A percentile compares a stretch with the other conserved stretches of the same genome.
These are phyloP conservation scores for Passer montanus DNA, from an alignment of 2,113 vertebrate species.

Conservation along the genomic window DNA sequence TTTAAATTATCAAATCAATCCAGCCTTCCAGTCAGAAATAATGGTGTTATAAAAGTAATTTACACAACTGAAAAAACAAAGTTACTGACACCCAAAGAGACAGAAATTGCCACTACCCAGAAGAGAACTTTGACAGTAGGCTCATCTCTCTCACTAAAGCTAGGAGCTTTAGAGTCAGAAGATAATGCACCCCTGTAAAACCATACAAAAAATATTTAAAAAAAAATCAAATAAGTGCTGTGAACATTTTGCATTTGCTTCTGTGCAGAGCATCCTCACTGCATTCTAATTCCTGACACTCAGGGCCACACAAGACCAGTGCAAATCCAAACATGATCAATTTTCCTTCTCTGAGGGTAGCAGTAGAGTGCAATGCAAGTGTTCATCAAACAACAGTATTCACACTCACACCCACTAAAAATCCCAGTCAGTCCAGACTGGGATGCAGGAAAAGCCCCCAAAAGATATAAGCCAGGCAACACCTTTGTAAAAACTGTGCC, in stretches of 20 bases:
- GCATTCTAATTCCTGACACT: not conserved
- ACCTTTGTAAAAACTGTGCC: not conserved
- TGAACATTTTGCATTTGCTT: not conserved
- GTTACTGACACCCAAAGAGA: not conserved
- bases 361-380: not conserved
- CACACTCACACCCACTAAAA: not conserved
- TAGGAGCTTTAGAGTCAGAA: not conserved
- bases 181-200: not conserved
- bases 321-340: not conserved
- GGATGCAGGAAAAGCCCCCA: not conserved
- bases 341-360: not conserved
- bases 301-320: not conserved
- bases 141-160: not conserved
- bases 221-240: not conserved
- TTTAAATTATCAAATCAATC: not conserved
- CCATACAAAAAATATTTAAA: not conserved
- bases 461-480: not conserved
- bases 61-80: not conserved
- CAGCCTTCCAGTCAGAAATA: not conserved
- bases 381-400: not conserved
- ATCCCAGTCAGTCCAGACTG: not conserved
- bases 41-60: not conserved
- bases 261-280: not conserved
- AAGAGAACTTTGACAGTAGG: not conserved
- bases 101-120: not conserved